Conservation (phyloP, 2,888 invertebrate species). For the Drosophila affinis region DNA sequence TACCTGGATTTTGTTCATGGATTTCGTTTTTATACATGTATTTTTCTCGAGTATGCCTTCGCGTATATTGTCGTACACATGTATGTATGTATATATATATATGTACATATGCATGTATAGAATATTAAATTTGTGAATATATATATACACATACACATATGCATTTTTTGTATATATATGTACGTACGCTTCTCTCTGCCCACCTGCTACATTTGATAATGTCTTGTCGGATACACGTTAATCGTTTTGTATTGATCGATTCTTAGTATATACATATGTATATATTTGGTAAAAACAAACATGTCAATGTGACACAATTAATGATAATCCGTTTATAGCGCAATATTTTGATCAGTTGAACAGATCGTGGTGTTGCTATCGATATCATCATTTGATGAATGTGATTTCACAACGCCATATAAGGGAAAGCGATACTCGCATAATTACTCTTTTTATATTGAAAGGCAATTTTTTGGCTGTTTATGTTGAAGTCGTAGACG, state of each 20-base stretch:
- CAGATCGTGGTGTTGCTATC: neutral
- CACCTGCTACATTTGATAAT: neutral
- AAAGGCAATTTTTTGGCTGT: neutral
- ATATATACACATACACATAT: neutral
- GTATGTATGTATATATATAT: neutral
- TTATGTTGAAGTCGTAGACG: neutral
- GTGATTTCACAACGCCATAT: neutral
- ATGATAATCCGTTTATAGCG: conserved; percentile 74
- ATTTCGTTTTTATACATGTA: neutral
- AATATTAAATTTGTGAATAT: neutral
- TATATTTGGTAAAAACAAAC: conserved; percentile 55
- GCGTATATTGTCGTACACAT: neutral
- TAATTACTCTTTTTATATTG: neutral
- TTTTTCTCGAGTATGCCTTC: neutral
- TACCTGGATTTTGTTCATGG: neutral
- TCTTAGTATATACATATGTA: neutral
- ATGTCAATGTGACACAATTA: conserved; percentile 67
- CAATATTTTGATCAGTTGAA: conserved; percentile 27
- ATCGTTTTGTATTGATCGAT: neutral
- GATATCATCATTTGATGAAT: neutral
- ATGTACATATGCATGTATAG: neutral
- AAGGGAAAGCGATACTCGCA: neutral
- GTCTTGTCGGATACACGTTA: neutral
- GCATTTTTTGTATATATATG: no score
- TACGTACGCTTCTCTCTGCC: neutral